Evolutionary conservation across 2,888 invertebrate species (phyloP).

Genomic region (Rosalia funebris): DNA sequence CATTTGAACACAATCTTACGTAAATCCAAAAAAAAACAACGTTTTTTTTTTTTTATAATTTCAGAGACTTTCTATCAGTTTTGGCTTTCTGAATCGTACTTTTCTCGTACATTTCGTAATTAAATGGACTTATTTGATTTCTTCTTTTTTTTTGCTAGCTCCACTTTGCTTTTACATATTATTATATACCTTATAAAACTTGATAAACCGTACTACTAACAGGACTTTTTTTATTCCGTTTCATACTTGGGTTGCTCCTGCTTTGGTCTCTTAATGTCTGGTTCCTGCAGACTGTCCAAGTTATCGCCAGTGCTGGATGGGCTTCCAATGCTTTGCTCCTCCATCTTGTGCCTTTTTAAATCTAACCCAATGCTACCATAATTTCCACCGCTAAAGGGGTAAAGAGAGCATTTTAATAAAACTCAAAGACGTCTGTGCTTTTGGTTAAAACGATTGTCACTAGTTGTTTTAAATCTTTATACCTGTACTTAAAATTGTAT

Average conservation of each 20-base stretch:
- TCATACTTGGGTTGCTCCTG: conserved; percentile 59
- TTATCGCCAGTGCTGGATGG: conserved; percentile 58
- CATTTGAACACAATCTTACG: too few species aligned
- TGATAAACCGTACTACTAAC: conserved; percentile 31
- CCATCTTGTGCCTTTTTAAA: conserved; percentile 60
- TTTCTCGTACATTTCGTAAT: conserved; percentile 1
- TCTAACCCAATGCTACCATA: conserved; percentile 58
- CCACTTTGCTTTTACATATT: conserved; percentile 7
- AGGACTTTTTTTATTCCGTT: conserved; percentile 57
- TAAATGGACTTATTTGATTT: conserved; percentile 23
- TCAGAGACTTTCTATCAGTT: too few species aligned
- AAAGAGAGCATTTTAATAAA: too few species aligned
- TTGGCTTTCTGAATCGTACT: too few species aligned
- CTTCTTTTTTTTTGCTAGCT: conserved; percentile 1
- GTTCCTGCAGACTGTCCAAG: conserved; percentile 56
- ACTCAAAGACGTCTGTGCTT: too few species aligned
- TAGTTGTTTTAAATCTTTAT: too few species aligned
- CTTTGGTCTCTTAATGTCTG: conserved; percentile 60
- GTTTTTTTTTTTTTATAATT: too few species aligned
- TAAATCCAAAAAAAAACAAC: too few species aligned
- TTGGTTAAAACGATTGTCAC: too few species aligned
- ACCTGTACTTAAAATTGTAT: too few species aligned
- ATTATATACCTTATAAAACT: conserved; percentile 38
- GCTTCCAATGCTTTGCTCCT: conserved; percentile 59
- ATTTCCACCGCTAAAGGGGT: conserved; percentile 48